phyloP scores from a whole-genome alignment of 2,888 invertebrate species.

The Trissoscelio sp. region DNA sequence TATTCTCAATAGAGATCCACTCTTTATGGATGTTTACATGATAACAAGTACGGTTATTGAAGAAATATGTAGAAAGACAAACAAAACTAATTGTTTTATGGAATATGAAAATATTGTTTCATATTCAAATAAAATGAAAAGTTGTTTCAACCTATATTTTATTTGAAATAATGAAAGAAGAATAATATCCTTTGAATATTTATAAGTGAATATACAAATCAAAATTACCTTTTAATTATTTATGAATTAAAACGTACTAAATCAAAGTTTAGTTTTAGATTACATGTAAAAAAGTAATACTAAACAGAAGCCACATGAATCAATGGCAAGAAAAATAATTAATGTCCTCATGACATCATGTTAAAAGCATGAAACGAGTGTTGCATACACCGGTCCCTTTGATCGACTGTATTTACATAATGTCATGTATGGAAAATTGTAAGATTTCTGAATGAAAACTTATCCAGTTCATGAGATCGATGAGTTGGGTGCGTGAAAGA shows the following conservation, averaged over 20 bases:
- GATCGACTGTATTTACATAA: slow-evolving; percentile 27
- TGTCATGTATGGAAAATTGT: slow-evolving; percentile 15
- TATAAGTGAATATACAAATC: too few species aligned
- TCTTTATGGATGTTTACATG: too few species aligned
- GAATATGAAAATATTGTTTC: too few species aligned
- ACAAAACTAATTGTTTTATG: too few species aligned
- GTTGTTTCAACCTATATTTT: too few species aligned
- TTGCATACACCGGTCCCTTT: slow-evolving; percentile 10
- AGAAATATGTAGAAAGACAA: too few species aligned
- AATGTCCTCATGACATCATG: slow-evolving; percentile 33
- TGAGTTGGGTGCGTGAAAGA: background rate
- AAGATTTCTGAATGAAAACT: slow-evolving; percentile 32
- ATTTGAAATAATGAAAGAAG: too few species aligned
- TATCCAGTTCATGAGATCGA: background rate
- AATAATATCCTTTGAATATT: too few species aligned
- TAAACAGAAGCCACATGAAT: slow-evolving; percentile 12
- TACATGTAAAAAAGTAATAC: background rate
- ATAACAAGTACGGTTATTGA: too few species aligned
- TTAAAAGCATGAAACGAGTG: slow-evolving; percentile 31
- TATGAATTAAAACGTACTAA: background rate
- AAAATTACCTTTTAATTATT: background rate
- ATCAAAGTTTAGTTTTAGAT: slow-evolving; percentile 4
- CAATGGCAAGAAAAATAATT: slow-evolving; percentile 21
- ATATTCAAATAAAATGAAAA: too few species aligned
- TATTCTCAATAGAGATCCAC: too few species aligned